Conservation (phyloP, 2,797 vertebrate genomes). For the Arnoldichthys spilopterus region DNA sequence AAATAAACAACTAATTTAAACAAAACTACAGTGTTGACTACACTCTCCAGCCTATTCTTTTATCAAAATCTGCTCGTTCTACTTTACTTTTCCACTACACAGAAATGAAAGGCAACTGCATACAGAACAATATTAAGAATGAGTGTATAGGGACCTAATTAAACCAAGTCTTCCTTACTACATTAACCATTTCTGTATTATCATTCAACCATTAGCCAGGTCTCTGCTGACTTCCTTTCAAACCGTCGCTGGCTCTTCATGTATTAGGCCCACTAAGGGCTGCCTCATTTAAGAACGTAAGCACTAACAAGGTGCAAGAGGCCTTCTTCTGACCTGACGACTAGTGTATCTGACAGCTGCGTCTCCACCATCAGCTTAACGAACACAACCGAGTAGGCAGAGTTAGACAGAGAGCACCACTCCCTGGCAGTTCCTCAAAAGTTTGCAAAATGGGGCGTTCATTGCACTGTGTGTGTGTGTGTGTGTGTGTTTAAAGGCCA, state of each 20-base stretch:
- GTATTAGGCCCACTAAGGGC: conserved; percentile 1
- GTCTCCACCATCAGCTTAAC: conserved; percentile 42
- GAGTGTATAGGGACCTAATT: conserved; percentile 17
- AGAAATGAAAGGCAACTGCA: conserved; percentile 15
- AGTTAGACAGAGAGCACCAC: conserved; percentile 25
- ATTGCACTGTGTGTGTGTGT: conserved; percentile 29
- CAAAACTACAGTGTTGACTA: neutral
- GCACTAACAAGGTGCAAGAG: conserved; percentile 54
- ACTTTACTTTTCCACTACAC: neutral
- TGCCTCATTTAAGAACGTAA: conserved; percentile 24
- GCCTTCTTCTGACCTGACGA: conserved; percentile 34
- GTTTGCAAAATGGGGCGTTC: neutral
- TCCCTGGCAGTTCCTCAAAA: conserved; percentile 17
- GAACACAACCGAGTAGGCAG: conserved; percentile 35
- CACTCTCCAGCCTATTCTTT: neutral
- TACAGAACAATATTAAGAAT: conserved; percentile 2
- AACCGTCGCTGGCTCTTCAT: neutral
- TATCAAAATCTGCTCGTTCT: neutral
- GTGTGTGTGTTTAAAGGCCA: conserved; percentile 17
- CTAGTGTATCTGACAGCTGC: conserved; percentile 43
- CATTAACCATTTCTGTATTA: conserved; percentile 12
- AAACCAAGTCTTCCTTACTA: neutral
- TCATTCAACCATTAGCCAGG: conserved; percentile 2
- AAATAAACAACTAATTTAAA: neutral
- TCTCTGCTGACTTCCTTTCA: conserved; percentile 12